phyloP scores from a whole-genome alignment of 2,888 invertebrate species.

The Drosophila kanekoi region DNA sequence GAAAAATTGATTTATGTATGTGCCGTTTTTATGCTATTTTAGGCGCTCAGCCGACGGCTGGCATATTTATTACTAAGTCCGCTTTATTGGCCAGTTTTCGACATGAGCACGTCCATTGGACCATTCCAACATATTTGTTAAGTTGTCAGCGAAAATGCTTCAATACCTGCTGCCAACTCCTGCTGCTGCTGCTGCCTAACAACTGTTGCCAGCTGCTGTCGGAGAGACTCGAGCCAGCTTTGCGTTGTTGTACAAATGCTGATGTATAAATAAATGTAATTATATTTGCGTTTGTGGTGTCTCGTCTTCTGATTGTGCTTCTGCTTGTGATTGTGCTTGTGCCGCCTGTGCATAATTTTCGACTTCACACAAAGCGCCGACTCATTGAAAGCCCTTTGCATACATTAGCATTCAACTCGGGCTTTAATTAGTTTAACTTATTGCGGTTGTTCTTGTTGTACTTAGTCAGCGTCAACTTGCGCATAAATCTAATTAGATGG shows the following conservation, averaged over 20 bases:
- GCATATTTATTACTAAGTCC: slow-evolving; percentile 69
- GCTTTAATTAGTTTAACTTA: slow-evolving; percentile 80
- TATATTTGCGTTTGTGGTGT: slow-evolving; percentile 63
- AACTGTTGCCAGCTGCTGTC: slow-evolving; percentile 25
- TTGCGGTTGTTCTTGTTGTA: slow-evolving; percentile 24
- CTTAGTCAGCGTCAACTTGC: slow-evolving; percentile 26
- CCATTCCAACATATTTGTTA: slow-evolving; percentile 38
- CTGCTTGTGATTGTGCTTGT: slow-evolving; percentile 19
- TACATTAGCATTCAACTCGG: slow-evolving; percentile 75
- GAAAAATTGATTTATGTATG: slow-evolving; percentile 65
- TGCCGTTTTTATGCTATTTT: slow-evolving; percentile 64
- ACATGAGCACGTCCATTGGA: slow-evolving; percentile 53
- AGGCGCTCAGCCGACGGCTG: slow-evolving; percentile 51
- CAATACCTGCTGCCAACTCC: slow-evolving; percentile 6
- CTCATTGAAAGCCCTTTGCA: slow-evolving; percentile 74
- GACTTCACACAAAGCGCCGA: slow-evolving; percentile 54
- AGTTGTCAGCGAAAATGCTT: slow-evolving; percentile 33
- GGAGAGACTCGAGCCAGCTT: slow-evolving; percentile 3
- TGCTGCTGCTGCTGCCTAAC: slow-evolving; percentile 18
- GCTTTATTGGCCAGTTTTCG: slow-evolving; percentile 61
- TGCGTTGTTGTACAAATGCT: slow-evolving; percentile 69
- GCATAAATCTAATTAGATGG: slow-evolving; percentile 56
- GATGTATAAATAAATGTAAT: slow-evolving; percentile 79
- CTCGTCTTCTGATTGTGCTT: slow-evolving; percentile 21
- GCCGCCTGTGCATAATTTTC: slow-evolving; percentile 77